A percentile compares a stretch with the other conserved stretches of the same genome.
These are phyloP conservation scores for Perodicticus potto DNA, from an alignment of 2,797 vertebrate genomes.

Conservation along the genomic window DNA sequence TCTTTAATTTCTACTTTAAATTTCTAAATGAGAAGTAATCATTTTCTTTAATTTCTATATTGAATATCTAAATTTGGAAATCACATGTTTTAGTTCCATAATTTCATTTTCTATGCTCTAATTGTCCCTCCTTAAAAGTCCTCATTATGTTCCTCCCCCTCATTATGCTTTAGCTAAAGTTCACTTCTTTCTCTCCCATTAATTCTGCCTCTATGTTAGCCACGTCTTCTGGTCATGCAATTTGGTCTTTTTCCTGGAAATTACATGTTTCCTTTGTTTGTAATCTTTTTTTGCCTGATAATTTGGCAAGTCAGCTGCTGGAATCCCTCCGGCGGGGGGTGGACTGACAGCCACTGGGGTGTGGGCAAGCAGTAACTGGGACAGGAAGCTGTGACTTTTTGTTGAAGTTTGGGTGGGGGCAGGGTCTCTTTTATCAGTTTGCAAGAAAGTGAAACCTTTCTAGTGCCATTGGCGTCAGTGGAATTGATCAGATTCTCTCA, in stretches of 20 bases:
- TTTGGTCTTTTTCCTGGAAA: constrained; percentile 38
- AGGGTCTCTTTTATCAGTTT: not conserved
- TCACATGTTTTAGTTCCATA: not conserved
- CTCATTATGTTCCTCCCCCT: not conserved
- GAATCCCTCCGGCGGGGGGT: not conserved
- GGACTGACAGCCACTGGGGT: not conserved
- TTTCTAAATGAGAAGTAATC: not conserved
- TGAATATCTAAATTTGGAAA: not conserved
- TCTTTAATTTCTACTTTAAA: not conserved
- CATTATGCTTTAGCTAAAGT: constrained; percentile 45
- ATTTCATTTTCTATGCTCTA: constrained; percentile 63
- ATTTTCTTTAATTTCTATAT: not conserved
- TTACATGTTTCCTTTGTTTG: constrained; percentile 5
- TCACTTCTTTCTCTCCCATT: not conserved
- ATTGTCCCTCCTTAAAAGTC: constrained; percentile 36
- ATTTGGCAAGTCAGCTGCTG: not conserved
- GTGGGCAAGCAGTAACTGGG: not conserved
- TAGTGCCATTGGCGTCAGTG: not conserved
- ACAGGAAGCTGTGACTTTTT: not conserved
- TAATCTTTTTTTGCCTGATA: not conserved
- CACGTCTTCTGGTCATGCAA: not conserved
- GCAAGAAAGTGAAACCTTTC: not conserved
- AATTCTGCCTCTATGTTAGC: constrained; percentile 17
- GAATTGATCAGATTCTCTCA: not conserved
- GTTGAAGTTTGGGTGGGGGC: not conserved